These are phyloP conservation scores for Zingel zingel DNA, from an alignment of 2,113 vertebrate genomes.

Conservation along the genomic window DNA sequence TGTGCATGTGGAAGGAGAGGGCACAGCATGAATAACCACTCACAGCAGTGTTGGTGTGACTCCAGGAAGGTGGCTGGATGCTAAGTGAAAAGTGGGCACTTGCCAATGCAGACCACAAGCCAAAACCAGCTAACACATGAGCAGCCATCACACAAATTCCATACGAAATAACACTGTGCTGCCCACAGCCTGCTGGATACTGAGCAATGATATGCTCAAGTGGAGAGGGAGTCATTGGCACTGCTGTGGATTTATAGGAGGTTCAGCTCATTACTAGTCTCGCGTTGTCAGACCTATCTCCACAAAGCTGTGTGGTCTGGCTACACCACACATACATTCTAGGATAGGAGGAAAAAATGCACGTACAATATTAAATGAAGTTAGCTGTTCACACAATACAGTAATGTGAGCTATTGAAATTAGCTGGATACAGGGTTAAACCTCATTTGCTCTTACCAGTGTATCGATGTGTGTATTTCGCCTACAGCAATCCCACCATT, in stretches of 20 bases:
- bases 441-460: no score
- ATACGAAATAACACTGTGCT: not conserved
- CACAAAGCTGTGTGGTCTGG: no score
- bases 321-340: no score
- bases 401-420: no score
- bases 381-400: no score
- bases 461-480: no score
- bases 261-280: not conserved
- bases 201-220: not conserved
- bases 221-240: not conserved
- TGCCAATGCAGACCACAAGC: slow-evolving; percentile 4
- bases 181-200: not conserved
- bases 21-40: slow-evolving; percentile 5
- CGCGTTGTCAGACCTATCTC: no score
- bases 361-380: no score
- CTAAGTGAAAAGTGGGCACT: not conserved
- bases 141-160: not conserved
- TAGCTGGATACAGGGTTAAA: no score
- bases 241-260: not conserved
- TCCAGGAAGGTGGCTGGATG: slow-evolving; percentile 3
- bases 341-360: no score
- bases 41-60: not conserved
- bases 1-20: not conserved
- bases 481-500: no score
- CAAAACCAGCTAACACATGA: slow-evolving; percentile 5